Evolutionary conservation across 2,113 vertebrate species (phyloP).

Genomic region (Lampris incognitus): DNA sequence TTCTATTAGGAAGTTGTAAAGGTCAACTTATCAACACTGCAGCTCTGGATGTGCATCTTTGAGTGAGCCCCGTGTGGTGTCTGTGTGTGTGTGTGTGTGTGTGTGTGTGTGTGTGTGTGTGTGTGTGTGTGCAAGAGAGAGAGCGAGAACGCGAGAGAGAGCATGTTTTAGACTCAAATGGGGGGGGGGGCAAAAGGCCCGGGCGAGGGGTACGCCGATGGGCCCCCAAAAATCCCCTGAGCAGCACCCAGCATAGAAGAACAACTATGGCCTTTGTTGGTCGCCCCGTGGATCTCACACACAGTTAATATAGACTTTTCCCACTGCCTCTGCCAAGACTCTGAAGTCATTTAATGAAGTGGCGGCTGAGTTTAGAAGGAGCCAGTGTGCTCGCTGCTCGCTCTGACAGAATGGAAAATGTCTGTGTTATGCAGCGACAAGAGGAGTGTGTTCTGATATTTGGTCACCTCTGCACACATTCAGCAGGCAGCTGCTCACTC

Average conservation of each 20-base stretch:
- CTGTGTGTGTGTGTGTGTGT: slow-evolving; percentile 22
- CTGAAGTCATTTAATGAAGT: slow-evolving; percentile 87
- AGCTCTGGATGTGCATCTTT: not conserved
- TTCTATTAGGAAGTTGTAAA: slow-evolving; percentile 59
- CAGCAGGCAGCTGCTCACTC: not conserved
- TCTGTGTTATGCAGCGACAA: slow-evolving; percentile 78
- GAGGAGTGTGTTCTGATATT: slow-evolving; percentile 76
- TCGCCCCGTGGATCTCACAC: slow-evolving; percentile 79
- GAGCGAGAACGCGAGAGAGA: slow-evolving; percentile 13
- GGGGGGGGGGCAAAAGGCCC: slow-evolving; percentile 24
- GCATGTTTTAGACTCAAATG: slow-evolving; percentile 50
- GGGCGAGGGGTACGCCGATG: slow-evolving; percentile 63
- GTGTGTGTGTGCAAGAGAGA: slow-evolving; percentile 18
- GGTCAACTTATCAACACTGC: slow-evolving; percentile 43
- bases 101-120: slow-evolving; percentile 23
- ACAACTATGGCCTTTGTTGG: slow-evolving; percentile 80
- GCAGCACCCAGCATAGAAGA: slow-evolving; percentile 70
- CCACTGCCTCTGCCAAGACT: slow-evolving; percentile 83
- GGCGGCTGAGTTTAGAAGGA: slow-evolving; percentile 83
- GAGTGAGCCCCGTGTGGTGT: not conserved
- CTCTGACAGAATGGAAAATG: slow-evolving; percentile 90
- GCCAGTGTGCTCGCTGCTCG: slow-evolving; percentile 78
- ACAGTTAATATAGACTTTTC: slow-evolving; percentile 86
- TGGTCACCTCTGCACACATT: slow-evolving; percentile 49
- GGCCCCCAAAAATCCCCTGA: slow-evolving; percentile 61